Base-by-base conservation (phyloP, 2,113 vertebrate species). In the Mionectes macconnelli region DNA sequence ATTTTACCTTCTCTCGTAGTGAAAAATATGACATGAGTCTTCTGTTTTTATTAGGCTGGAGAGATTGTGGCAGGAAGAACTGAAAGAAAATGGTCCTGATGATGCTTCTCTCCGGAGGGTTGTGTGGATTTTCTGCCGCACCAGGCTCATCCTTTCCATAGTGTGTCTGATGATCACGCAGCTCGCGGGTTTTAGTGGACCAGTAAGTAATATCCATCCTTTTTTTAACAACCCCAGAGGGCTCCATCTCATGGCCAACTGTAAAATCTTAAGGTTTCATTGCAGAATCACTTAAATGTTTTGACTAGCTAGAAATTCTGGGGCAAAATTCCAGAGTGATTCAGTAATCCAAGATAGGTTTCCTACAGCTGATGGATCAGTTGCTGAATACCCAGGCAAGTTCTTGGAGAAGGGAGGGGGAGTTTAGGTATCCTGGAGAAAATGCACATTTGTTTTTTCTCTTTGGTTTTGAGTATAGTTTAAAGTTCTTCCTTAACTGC, bases 101-200 rank as follows among this genome's bases (percentile, higher is more conserved):
- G 98, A 97, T 47, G 98, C 99, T 53, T 99, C 99, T 83, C 98
- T 99, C 91, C 96, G 97, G 42, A 97, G 95, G 59, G 98, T 98
- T 78, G 98, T 98, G 70, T 99, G 99, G 99, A 97, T 93, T 87
- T 99, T 99, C 98, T 99, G 99, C 89, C 98, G 98, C 80, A 98
- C 98, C 76, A 98, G 99, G 86, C 98, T 99, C 91, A 97, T 99
- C 95, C 97, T 99, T 82, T 99, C 99, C 98, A 99, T 99, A 96
- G 97, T 98, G 97, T 99, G 98, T 97, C 98, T 99, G 98, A 98
- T 99, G 97, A 98, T 99, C 97, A 99, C 99, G 4, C 99, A 99
- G 97, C 98, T 99, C 14, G 99, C 99, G 14, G 99, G 98, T 97
- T 99, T 99, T 98, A 98, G 98, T 97, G 99, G 99, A 96, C 99